phyloP scores from a whole-genome alignment of 2,797 vertebrate species.

The Dromococcyx pavoninus region DNA sequence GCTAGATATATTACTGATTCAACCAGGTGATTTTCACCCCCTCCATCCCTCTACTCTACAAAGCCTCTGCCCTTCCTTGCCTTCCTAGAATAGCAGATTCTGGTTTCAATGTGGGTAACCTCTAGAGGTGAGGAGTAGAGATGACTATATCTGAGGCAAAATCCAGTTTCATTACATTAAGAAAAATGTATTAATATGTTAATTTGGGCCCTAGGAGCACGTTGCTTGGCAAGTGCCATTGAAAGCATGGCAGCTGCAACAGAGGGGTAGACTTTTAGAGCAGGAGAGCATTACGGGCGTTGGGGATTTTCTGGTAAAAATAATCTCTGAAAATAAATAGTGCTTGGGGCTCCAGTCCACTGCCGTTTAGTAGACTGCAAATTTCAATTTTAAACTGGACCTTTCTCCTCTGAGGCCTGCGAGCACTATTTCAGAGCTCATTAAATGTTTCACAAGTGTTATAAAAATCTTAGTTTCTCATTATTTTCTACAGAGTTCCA shows the following conservation, averaged over 20 bases:
- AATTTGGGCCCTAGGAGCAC: not conserved
- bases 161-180: not conserved
- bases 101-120: not conserved
- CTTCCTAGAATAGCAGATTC: not conserved
- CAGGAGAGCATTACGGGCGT: not conserved
- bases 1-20: not conserved
- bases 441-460: not conserved
- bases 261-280: not conserved
- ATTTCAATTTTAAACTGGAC: not conserved
- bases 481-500: not conserved
- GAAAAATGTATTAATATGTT: not conserved
- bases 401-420: constrained; percentile 21
- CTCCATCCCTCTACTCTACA: not conserved
- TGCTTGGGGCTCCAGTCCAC: not conserved
- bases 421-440: constrained; percentile 1
- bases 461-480: constrained; percentile 3
- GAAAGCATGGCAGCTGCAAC: not conserved
- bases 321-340: not conserved
- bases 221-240: not conserved
- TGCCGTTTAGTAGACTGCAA: not conserved
- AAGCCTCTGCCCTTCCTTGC: not conserved
- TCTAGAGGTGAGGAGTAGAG: not conserved
- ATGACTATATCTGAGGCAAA: not conserved
- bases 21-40: constrained; percentile 8
- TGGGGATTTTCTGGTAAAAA: constrained; percentile 24